Percentiles rank a stretch among this genome's conserved stretches.
phyloP scores from a whole-genome alignment of 2,797 vertebrate genomes.

The Darevskia nairensis region DNA sequence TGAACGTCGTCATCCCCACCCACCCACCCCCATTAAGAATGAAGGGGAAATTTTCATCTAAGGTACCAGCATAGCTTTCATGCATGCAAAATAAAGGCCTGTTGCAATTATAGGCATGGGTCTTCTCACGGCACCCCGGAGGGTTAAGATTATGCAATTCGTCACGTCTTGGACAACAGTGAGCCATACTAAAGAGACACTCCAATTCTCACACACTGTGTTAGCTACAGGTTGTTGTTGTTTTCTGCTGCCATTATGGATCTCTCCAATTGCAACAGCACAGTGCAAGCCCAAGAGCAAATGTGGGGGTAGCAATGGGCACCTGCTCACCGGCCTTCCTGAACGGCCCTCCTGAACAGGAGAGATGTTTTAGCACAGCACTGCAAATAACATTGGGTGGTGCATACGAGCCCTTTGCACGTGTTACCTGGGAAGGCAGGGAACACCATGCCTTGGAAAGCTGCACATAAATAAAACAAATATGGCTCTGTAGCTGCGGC shows the following conservation, averaged over 20 bases:
- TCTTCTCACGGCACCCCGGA: background rate
- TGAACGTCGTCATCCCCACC: background rate
- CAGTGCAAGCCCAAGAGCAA: background rate
- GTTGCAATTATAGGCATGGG: background rate
- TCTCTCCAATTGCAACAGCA: background rate
- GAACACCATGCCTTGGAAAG: background rate
- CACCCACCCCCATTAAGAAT: background rate
- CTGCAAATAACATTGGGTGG: too few species aligned
- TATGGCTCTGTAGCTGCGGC: background rate
- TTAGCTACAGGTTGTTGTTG: background rate
- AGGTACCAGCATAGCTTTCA: background rate
- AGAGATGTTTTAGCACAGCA: too few species aligned
- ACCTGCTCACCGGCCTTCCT: background rate
- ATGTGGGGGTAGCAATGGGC: background rate
- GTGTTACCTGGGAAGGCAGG: background rate
- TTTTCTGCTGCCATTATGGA: background rate
- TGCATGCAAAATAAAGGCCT: background rate
- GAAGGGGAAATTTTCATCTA: background rate
- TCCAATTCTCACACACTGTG: background rate
- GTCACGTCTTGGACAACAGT: background rate
- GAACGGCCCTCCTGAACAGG: background rate
- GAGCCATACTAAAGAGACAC: background rate
- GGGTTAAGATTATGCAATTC: background rate
- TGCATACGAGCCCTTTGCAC: background rate
- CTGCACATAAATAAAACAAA: constrained; percentile 31